phyloP scores from a whole-genome alignment of 1,140 invertebrate species.

The Branchinecta lindahli region DNA sequence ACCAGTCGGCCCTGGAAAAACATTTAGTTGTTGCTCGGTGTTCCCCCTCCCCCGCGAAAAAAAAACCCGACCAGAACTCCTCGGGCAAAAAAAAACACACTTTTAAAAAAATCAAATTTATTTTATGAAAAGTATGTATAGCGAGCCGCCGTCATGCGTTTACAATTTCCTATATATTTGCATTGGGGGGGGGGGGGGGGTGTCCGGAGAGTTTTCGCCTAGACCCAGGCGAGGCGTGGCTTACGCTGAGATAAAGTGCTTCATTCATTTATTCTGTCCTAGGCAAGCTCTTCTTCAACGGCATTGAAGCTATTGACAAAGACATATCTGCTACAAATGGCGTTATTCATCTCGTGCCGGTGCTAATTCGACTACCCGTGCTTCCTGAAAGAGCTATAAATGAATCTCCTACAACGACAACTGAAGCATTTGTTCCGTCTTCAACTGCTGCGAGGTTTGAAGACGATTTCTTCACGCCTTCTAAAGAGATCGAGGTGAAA shows the following conservation, averaged over 20 bases:
- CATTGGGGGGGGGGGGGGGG: neutral
- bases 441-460: neutral
- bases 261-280: too few relatives aligned
- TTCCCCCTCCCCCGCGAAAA: too few relatives aligned
- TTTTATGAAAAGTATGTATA: too few relatives aligned
- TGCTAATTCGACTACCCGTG: neutral
- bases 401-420: neutral
- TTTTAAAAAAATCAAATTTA: too few relatives aligned
- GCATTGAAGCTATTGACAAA: conserved; percentile 13
- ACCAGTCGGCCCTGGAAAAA: too few relatives aligned
- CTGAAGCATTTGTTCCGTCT: neutral
- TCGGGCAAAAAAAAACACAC: too few relatives aligned
- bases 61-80: too few relatives aligned
- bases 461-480: neutral
- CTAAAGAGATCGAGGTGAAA: too few relatives aligned
- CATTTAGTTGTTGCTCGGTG: neutral
- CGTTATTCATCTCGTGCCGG: conserved; percentile 15
- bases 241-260: too few relatives aligned
- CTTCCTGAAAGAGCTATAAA: neutral
- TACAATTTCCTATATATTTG: neutral
- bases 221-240: too few relatives aligned
- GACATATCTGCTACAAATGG: conserved; percentile 19
- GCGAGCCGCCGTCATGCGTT: too few relatives aligned
- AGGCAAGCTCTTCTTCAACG: conserved; percentile 11
- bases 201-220: too few relatives aligned